A percentile compares a stretch with the other conserved stretches of the same genome.
Evolutionary conservation across 2,888 invertebrate species (phyloP).

Genomic region (Lasioglossum oenotherae): DNA sequence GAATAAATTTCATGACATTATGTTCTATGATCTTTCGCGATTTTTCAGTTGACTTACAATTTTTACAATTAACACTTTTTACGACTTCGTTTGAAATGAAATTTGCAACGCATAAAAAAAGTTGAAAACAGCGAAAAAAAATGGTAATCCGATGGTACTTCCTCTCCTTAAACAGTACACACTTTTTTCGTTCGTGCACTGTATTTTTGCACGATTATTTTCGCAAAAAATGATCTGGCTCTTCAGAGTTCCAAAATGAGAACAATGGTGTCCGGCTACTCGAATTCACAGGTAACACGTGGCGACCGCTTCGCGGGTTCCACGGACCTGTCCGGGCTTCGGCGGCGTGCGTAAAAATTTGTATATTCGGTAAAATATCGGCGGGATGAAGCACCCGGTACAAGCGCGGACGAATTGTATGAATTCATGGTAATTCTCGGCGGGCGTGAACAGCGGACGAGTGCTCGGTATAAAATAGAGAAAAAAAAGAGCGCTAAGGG

Average conservation of each 20-base stretch:
- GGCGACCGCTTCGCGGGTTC: neutral
- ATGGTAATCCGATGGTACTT: too few species aligned
- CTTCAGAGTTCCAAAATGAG: neutral
- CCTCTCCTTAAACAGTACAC: too few species aligned
- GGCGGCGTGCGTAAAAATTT: neutral
- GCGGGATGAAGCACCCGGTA: constrained; percentile 6
- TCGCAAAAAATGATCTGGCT: too few species aligned
- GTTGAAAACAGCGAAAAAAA: too few species aligned
- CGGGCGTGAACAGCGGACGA: constrained; percentile 30
- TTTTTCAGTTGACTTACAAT: too few species aligned
- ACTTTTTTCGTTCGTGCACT: too few species aligned
- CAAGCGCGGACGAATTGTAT: constrained; percentile 28
- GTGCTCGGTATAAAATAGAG: constrained; percentile 10
- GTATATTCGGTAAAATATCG: constrained; percentile 5
- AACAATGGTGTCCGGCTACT: neutral
- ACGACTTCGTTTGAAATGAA: too few species aligned
- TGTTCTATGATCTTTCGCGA: too few species aligned
- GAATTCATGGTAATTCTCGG: constrained; percentile 44
- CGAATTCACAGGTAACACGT: neutral
- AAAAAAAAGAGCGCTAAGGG: neutral
- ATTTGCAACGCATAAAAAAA: too few species aligned
- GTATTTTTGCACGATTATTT: too few species aligned
- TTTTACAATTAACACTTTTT: too few species aligned
- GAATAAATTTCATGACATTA: too few species aligned
- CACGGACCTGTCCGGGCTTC: neutral